phyloP scores from a whole-genome alignment of 2,888 invertebrate genomes.

The Hyppa rectilinea region DNA sequence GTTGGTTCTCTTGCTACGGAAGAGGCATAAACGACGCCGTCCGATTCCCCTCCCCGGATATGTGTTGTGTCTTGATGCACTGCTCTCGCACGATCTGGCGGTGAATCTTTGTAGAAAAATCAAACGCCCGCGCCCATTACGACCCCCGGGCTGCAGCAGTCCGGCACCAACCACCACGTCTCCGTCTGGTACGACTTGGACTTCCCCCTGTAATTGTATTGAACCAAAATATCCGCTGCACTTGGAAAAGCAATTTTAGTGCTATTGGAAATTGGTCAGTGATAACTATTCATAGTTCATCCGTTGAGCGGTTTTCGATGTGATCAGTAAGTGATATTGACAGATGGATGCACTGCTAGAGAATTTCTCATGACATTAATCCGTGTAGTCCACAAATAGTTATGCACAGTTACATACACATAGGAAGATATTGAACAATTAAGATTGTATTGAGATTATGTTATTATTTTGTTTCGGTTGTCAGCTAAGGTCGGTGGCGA shows the following conservation, averaged over 20 bases:
- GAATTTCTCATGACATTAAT: not conserved
- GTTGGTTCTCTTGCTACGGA: too few species aligned
- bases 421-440: conserved; percentile 2
- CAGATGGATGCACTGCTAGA: not conserved
- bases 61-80: too few species aligned
- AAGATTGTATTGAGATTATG: not conserved
- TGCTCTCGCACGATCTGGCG: too few species aligned
- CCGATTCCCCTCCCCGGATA: too few species aligned
- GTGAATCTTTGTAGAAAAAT: too few species aligned
- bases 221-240: not conserved
- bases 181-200: too few species aligned
- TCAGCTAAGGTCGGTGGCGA: conserved; percentile 7
- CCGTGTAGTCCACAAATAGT: not conserved
- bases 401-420: not conserved
- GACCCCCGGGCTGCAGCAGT: too few species aligned
- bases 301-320: not conserved
- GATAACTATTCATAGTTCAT: not conserved
- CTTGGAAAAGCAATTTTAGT: not conserved
- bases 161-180: too few species aligned
- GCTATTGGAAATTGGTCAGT: not conserved
- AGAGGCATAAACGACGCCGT: too few species aligned
- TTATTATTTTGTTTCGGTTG: conserved; percentile 12
- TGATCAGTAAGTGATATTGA: not conserved
- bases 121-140: too few species aligned
- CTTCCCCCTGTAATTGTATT: not conserved